Conservation (phyloP, 2,888 invertebrate species). For the Toxonevra muliebris region DNA sequence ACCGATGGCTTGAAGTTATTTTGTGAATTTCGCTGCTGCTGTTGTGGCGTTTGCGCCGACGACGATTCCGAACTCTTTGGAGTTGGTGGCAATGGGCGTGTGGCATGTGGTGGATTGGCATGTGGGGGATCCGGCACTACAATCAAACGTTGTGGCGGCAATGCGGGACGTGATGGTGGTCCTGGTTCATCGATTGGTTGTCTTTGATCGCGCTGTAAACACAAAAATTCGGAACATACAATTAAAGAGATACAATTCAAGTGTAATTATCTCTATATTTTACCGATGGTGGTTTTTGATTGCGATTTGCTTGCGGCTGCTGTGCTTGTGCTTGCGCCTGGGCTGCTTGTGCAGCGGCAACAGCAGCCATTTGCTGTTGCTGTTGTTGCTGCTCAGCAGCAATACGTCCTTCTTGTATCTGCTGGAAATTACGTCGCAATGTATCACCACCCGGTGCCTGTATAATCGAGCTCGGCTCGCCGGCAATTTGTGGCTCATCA, state of each 20-base stretch:
- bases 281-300: constrained; percentile 65
- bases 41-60: constrained; percentile 68
- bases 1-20: constrained; percentile 91
- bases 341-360: constrained; percentile 54
- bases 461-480: constrained; percentile 94
- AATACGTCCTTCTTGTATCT: constrained; percentile 86
- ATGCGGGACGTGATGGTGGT: constrained; percentile 86
- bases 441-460: constrained; percentile 91
- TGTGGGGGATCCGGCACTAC: constrained; percentile 88
- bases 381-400: constrained; percentile 71
- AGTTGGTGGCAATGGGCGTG: constrained; percentile 65
- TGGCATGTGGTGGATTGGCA: constrained; percentile 67
- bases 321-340: constrained; percentile 52
- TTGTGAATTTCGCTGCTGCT: constrained; percentile 83
- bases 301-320: constrained; percentile 70
- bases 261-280: neutral
- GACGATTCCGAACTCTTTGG: constrained; percentile 60
- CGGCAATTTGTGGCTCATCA: constrained; percentile 89
- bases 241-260: neutral
- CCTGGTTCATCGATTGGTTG: constrained; percentile 78
- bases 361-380: constrained; percentile 65
- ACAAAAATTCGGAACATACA: constrained; percentile 5
- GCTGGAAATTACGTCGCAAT: constrained; percentile 95
- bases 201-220: constrained; percentile 57
- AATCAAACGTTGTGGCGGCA: constrained; percentile 91